A percentile compares a stretch with the other conserved stretches of the same genome.
Conservation (phyloP, 1,140 invertebrate species). For the Delia radicum region DNA sequence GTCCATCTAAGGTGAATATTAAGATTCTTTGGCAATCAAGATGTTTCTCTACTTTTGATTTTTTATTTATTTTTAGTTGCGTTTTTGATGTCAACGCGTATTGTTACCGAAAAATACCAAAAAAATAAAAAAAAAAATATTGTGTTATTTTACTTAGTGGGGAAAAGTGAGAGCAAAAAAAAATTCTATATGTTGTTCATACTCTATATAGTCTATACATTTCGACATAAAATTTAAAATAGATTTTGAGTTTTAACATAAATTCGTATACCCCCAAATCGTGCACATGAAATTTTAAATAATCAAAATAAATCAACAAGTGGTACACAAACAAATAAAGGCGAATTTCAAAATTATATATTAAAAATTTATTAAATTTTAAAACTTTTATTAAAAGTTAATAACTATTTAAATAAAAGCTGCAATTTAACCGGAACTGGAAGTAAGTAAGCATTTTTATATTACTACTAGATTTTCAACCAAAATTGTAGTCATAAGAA, state of each 20-base stretch:
- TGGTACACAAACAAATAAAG: neutral
- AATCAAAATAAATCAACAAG: neutral
- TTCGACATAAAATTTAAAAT: neutral
- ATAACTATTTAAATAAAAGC: too few relatives aligned
- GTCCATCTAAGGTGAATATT: constrained; percentile 56
- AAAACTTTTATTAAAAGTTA: too few relatives aligned
- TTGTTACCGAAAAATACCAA: neutral
- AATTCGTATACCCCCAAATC: neutral
- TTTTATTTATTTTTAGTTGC: constrained; percentile 51
- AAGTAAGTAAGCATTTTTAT: too few relatives aligned
- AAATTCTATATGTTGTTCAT: neutral
- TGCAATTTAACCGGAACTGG: too few relatives aligned
- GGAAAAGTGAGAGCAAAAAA: neutral
- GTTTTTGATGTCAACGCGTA: constrained; percentile 56
- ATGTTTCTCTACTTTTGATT: constrained; percentile 23
- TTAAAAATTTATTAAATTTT: neutral
- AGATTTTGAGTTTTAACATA: neutral
- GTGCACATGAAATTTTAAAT: neutral
- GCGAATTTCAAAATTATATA: neutral
- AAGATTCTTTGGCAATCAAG: constrained; percentile 12
- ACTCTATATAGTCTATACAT: too few relatives aligned
- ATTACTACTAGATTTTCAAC: too few relatives aligned
- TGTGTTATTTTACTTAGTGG: neutral
- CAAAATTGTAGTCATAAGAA: too few relatives aligned
- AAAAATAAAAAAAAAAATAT: neutral